Evolutionary conservation across 2,888 invertebrate genomes (phyloP).

Genomic region (Strigamia crassipes): DNA sequence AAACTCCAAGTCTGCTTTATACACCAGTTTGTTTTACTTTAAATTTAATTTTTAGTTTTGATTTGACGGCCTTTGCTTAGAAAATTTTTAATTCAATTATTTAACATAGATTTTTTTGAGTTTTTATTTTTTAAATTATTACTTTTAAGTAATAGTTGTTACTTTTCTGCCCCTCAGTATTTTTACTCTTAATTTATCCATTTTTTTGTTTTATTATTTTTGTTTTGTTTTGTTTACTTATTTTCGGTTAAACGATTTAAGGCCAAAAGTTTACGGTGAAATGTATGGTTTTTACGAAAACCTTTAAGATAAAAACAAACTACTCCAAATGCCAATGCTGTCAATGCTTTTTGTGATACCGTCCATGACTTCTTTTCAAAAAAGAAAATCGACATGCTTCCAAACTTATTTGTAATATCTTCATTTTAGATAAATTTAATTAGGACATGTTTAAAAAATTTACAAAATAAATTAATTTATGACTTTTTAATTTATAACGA

Average conservation of each 20-base stretch:
- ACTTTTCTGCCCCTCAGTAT: background rate
- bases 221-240: background rate
- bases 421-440: too few species aligned
- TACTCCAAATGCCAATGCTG: constrained; percentile 16
- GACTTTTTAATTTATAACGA: background rate
- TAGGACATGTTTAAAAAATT: too few species aligned
- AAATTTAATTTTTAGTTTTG: constrained; percentile 25
- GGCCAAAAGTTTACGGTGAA: background rate
- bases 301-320: background rate
- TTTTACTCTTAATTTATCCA: constrained; percentile 3
- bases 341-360: background rate
- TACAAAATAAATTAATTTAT: too few species aligned
- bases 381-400: background rate
- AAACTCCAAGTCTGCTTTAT: constrained; percentile 36
- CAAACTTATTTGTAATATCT: too few species aligned
- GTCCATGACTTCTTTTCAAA: background rate
- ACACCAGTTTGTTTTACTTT: constrained; percentile 27
- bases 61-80: constrained; percentile 6
- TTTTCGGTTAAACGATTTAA: background rate
- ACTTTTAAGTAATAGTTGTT: background rate
- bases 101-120: background rate
- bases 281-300: constrained; percentile 13
- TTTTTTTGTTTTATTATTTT: constrained; percentile 14
- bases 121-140: background rate
- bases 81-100: background rate